phyloP scores from a whole-genome alignment of 2,797 vertebrate species.

The Peromyscus melanophrys region DNA sequence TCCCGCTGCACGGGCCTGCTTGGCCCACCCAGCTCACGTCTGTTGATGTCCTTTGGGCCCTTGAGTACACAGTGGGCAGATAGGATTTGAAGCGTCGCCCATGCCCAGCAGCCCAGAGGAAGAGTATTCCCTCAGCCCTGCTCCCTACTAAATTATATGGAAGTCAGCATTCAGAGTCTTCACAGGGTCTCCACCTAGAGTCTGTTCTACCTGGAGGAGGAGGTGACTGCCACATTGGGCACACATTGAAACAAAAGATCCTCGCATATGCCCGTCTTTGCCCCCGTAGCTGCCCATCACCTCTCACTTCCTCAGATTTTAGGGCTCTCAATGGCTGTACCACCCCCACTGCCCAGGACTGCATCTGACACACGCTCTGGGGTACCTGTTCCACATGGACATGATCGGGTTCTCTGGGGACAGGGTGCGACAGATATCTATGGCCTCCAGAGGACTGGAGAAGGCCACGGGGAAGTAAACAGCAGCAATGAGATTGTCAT shows the following conservation, averaged over 20 bases:
- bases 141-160: neutral
- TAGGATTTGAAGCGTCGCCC: neutral
- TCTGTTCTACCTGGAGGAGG: neutral
- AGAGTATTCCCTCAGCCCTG: accelerated
- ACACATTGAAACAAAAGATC: neutral
- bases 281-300: accelerated
- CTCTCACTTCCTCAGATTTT: neutral
- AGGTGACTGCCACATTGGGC: neutral
- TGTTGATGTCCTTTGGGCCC: neutral
- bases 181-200: neutral
- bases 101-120: neutral
- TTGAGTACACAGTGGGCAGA: too few relatives aligned
- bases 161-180: neutral
- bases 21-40: neutral
- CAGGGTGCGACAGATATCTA: neutral
- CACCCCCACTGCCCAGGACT: neutral
- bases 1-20: accelerated
- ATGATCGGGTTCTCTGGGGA: neutral
- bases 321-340: neutral
- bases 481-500: neutral
- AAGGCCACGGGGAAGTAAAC: neutral
- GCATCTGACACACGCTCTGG: neutral
- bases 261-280: neutral
- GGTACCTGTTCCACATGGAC: neutral
- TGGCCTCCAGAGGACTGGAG: neutral